phyloP scores from a whole-genome alignment of 2,113 vertebrate genomes.

The Xerus inauris region DNA sequence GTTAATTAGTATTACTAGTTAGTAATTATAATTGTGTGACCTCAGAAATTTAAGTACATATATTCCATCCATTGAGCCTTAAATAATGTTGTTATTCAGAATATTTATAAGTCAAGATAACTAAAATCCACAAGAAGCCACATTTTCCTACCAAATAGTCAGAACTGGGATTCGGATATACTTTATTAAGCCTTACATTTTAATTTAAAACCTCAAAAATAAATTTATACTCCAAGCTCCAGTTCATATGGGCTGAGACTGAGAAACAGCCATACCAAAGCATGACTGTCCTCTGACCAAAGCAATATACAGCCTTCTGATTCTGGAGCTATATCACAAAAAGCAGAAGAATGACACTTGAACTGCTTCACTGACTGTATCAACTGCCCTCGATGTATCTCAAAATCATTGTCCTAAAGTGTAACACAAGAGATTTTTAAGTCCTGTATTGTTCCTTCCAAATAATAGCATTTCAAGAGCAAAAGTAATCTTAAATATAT shows the following conservation, averaged over 20 bases:
- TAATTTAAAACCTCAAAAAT: not conserved
- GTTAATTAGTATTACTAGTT: not conserved
- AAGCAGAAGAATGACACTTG: not conserved
- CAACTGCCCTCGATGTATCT: not conserved
- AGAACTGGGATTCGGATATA: not conserved
- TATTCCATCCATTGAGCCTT: not conserved
- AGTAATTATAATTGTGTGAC: not conserved
- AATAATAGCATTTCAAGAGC: slow-evolving; percentile 16
- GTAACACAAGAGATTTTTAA: not conserved
- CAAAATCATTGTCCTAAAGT: not conserved
- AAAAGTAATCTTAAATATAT: slow-evolving; percentile 10
- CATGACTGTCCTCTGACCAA: not conserved
- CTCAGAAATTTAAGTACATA: not conserved
- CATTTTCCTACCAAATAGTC: slow-evolving; percentile 1
- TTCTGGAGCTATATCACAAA: not conserved
- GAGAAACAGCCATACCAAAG: not conserved
- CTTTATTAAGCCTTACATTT: not conserved
- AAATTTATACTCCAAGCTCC: not conserved
- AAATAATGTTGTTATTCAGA: not conserved
- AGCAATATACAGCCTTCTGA: not conserved
- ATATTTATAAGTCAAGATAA: not conserved
- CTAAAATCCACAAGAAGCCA: not conserved
- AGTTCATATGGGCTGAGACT: not conserved
- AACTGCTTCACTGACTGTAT: not conserved
- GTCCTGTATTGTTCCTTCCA: not conserved